phyloP scores from a whole-genome alignment of 2,797 vertebrate species.

The Ctenosaura bakeri region DNA sequence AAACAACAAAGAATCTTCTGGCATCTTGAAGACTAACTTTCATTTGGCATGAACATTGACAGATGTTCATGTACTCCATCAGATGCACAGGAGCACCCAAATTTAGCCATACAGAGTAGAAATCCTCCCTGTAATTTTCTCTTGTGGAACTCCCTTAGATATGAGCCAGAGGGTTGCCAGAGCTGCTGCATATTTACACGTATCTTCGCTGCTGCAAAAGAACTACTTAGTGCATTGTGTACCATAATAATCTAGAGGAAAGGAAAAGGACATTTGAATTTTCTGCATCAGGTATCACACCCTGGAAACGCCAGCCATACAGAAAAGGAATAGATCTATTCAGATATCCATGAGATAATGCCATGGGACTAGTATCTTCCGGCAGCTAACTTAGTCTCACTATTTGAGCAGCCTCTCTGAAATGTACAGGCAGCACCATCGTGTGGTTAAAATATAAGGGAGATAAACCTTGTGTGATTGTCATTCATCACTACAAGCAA shows the following conservation, averaged over 20 bases:
- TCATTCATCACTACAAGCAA: neutral
- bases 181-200: neutral
- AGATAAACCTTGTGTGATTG: neutral
- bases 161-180: neutral
- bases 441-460: slow-evolving; percentile 15
- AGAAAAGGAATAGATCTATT: neutral
- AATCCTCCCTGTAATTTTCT: neutral
- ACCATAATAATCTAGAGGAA: neutral
- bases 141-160: neutral
- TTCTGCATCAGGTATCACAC: neutral
- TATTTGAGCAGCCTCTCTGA: neutral
- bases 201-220: neutral
- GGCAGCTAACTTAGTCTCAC: neutral
- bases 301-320: no score
- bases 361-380: neutral
- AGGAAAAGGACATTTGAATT: neutral
- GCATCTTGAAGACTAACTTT: neutral
- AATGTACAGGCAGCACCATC: slow-evolving; percentile 26
- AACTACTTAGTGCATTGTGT: no score
- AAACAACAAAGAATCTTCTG: neutral
- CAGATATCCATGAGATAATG: neutral
- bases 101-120: neutral
- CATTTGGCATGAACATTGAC: neutral
- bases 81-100: neutral
- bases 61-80: neutral